These are phyloP conservation scores for Bovichtus variegatus DNA, from an alignment of 2,797 vertebrate species.

Conservation along the genomic window DNA sequence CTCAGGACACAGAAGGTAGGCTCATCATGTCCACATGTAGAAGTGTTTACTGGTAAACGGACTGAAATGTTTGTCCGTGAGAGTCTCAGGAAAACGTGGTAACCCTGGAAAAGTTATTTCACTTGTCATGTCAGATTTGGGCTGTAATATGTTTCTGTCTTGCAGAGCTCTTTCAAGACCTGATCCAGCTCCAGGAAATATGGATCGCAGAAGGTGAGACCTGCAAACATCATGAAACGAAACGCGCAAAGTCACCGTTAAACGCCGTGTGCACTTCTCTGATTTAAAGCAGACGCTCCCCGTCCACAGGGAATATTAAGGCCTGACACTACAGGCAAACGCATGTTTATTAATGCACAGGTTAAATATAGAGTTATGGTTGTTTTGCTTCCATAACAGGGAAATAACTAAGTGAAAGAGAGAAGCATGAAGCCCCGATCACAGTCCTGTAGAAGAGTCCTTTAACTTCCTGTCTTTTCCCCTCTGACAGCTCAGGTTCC, in stretches of 20 bases:
- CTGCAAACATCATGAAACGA: neutral
- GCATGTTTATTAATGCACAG: too few relatives aligned
- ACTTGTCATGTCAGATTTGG: too few relatives aligned
- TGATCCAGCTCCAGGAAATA: constrained; percentile 95
- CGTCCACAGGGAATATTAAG: neutral
- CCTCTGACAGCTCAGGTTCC: constrained; percentile 89
- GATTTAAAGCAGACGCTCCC: neutral
- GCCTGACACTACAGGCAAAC: too few relatives aligned
- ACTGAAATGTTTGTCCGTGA: neutral
- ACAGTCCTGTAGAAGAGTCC: neutral
- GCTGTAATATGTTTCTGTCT: constrained; percentile 33
- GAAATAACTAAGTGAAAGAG: neutral
- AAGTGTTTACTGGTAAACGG: neutral
- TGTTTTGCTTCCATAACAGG: too few relatives aligned
- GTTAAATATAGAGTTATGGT: too few relatives aligned
- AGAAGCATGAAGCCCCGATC: neutral
- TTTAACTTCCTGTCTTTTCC: constrained; percentile 2
- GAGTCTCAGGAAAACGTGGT: neutral
- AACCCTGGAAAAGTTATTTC: neutral
- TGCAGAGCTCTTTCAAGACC: constrained; percentile 95
- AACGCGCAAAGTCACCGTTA: neutral
- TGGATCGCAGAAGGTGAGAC: constrained; percentile 95
- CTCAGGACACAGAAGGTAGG: constrained; percentile 95
- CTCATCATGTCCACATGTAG: neutral
- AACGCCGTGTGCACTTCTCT: neutral